Evolutionary conservation across 2,888 invertebrate genomes (phyloP).

Genomic region (Scaeva pyrastri): DNA sequence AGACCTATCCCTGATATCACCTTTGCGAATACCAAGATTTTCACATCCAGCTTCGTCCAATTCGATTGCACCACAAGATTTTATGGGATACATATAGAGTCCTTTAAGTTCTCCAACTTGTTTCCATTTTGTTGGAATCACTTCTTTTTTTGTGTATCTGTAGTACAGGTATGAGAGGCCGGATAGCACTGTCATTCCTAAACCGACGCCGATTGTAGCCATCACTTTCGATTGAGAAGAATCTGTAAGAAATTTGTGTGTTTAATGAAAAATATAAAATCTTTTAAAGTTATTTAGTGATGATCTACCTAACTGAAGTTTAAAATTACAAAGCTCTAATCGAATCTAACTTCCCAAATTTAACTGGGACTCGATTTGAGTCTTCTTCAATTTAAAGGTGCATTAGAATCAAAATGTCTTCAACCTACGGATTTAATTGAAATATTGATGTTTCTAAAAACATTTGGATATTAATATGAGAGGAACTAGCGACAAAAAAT

Average conservation of each 20-base stretch:
- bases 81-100: conserved; percentile 80
- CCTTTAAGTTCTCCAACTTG: conserved; percentile 79
- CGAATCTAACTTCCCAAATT: too few relatives aligned
- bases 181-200: conserved; percentile 77
- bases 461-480: too few relatives aligned
- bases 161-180: conserved; percentile 79
- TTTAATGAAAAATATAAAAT: background rate
- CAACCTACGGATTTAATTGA: too few relatives aligned
- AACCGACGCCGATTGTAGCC: conserved; percentile 76
- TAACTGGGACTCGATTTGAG: too few relatives aligned
- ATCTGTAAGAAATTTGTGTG: conserved; percentile 2
- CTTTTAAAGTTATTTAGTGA: background rate
- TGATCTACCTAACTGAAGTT: too few relatives aligned
- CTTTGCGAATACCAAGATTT: conserved; percentile 79
- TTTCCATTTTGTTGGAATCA: conserved; percentile 81
- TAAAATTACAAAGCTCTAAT: too few relatives aligned
- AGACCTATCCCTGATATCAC: conserved; percentile 79
- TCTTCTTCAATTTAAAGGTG: too few relatives aligned
- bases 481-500: too few relatives aligned
- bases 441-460: too few relatives aligned
- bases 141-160: conserved; percentile 78
- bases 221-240: conserved; percentile 18
- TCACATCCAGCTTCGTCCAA: conserved; percentile 78
- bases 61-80: conserved; percentile 80
- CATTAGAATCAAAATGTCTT: too few relatives aligned